Evolutionary conservation across 2,113 vertebrate species (phyloP).

Genomic region (Anseranas semipalmata): DNA sequence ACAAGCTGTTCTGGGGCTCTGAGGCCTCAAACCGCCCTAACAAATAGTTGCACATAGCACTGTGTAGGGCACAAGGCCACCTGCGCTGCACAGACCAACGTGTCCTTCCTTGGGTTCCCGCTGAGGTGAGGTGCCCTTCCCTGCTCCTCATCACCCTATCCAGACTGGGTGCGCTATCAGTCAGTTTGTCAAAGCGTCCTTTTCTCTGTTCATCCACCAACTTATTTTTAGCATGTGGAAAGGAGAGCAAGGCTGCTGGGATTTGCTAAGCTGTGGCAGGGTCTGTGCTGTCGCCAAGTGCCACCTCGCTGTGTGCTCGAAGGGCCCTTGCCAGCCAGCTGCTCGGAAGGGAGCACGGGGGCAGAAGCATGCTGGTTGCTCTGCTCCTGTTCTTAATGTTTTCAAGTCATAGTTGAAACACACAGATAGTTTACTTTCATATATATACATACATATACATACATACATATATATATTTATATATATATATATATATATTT

Average conservation of each 20-base stretch:
- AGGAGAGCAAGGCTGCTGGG: neutral
- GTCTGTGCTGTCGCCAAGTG: neutral
- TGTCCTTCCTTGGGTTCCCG: neutral
- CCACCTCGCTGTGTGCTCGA: neutral
- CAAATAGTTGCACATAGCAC: neutral
- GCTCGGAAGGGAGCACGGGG: neutral
- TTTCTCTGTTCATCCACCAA: neutral
- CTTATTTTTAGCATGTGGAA: neutral
- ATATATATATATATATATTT: too few relatives aligned
- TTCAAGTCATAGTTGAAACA: neutral
- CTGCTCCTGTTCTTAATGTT: neutral
- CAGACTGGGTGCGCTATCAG: accelerated
- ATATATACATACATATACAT: neutral
- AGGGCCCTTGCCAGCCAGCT: neutral
- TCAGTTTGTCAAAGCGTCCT: neutral
- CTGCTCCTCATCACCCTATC: neutral
- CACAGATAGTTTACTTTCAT: neutral
- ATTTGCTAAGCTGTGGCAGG: neutral
- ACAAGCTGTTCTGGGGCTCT: neutral
- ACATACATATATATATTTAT: too few relatives aligned
- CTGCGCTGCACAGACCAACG: neutral
- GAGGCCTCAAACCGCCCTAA: neutral
- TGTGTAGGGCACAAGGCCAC: neutral
- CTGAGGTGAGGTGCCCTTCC: neutral
- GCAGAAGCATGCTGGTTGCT: neutral